Conservation (phyloP, 2,888 invertebrate genomes). For the Brachypalpus laphriformis region DNA sequence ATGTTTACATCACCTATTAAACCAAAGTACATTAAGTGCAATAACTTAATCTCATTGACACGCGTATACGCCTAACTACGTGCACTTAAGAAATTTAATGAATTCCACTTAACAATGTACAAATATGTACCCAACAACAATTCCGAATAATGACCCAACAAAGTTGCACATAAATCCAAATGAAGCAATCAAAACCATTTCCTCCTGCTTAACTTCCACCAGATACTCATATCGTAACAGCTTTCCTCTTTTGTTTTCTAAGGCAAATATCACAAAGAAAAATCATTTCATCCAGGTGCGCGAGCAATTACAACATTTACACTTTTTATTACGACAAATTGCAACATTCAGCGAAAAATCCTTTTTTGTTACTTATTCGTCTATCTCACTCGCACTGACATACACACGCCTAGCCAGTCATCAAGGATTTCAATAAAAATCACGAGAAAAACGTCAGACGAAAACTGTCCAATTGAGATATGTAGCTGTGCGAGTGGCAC, state of each 20-base stretch:
- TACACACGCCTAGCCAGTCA: neutral
- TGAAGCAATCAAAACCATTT: slow-evolving; percentile 62
- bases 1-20: too few relatives aligned
- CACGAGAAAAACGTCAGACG: slow-evolving; percentile 37
- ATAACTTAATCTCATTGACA: slow-evolving; percentile 29
- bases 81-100: slow-evolving; percentile 15
- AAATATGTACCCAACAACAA: slow-evolving; percentile 1
- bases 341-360: slow-evolving; percentile 67
- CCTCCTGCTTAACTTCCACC: slow-evolving; percentile 25
- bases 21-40: too few relatives aligned
- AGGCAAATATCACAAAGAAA: slow-evolving; percentile 52
- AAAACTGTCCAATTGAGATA: slow-evolving; percentile 40
- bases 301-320: slow-evolving; percentile 69
- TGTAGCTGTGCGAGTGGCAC: neutral
- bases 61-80: neutral
- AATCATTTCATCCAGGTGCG: slow-evolving; percentile 68
- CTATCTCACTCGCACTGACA: neutral
- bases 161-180: slow-evolving; percentile 63
- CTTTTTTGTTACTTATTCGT: slow-evolving; percentile 18
- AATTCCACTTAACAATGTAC: slow-evolving; percentile 9
- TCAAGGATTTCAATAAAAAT: slow-evolving; percentile 63
- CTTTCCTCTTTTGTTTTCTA: slow-evolving; percentile 35
- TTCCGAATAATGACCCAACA: slow-evolving; percentile 52
- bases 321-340: slow-evolving; percentile 69
- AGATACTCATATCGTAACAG: slow-evolving; percentile 10